These are phyloP conservation scores for Periophthalmodon schlosseri DNA, from an alignment of 2,113 vertebrate species.

Conservation along the genomic window DNA sequence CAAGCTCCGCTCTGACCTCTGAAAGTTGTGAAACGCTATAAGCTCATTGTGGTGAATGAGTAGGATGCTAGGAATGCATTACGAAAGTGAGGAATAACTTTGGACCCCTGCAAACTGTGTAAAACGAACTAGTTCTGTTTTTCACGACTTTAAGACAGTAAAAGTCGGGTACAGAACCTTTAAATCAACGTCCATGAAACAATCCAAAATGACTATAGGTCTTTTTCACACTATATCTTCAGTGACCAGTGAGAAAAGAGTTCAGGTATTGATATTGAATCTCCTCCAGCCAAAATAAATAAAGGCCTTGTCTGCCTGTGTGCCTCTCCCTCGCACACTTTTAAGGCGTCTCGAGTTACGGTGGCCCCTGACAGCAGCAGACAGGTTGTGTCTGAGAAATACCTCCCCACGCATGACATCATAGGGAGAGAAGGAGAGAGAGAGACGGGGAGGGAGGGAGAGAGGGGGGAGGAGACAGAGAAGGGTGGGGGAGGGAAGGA, in stretches of 20 bases:
- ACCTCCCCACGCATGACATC: constrained; percentile 78
- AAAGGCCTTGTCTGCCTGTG: constrained; percentile 77
- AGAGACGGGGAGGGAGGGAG: background rate
- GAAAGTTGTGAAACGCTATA: too few relatives aligned
- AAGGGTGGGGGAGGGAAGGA: too few relatives aligned
- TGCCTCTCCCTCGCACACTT: constrained; percentile 75
- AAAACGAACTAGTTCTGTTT: too few relatives aligned
- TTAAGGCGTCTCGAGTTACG: constrained; percentile 76
- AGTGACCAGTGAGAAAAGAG: background rate
- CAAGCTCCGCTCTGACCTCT: too few relatives aligned
- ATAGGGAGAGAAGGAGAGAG: constrained; percentile 44
- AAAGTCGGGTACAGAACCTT: too few relatives aligned
- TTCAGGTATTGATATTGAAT: constrained; percentile 71
- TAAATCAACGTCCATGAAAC: too few relatives aligned
- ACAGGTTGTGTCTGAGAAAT: constrained; percentile 79
- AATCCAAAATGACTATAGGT: background rate
- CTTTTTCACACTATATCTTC: background rate
- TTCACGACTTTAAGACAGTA: too few relatives aligned
- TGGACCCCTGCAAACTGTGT: too few relatives aligned
- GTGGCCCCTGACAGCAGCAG: constrained; percentile 75
- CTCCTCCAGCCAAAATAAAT: constrained; percentile 79
- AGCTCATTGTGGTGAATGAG: too few relatives aligned
- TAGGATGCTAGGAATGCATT: too few relatives aligned
- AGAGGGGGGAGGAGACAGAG: too few relatives aligned
- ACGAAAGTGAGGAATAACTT: too few relatives aligned